Conservation (phyloP, 2,113 vertebrate species). For the Hemiprocne comata region DNA sequence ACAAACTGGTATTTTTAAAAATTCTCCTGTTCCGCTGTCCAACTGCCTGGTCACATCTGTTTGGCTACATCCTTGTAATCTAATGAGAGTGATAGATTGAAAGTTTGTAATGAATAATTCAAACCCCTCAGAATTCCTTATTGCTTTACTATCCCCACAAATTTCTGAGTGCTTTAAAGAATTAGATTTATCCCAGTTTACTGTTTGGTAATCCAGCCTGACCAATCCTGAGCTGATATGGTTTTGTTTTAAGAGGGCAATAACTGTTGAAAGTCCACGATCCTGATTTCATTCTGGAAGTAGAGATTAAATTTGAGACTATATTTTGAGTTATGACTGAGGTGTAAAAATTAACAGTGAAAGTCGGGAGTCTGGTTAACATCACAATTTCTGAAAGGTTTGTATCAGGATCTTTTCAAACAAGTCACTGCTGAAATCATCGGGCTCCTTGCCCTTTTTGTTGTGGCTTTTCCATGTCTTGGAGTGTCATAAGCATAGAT, state of each 20-base stretch:
- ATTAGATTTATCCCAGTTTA: not conserved
- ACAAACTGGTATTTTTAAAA: not conserved
- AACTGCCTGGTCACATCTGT: not conserved
- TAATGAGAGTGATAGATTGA: not conserved
- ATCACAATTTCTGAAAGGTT: not conserved
- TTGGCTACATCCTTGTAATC: not conserved
- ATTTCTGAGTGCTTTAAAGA: not conserved
- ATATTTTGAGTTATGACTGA: not conserved
- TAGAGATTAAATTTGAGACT: not conserved
- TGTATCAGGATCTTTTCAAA: not conserved
- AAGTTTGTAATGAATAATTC: not conserved
- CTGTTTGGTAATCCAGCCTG: not conserved
- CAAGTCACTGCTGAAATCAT: not conserved
- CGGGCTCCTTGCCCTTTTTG: not conserved
- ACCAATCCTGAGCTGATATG: not conserved
- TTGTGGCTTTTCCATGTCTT: not conserved
- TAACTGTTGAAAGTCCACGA: not conserved
- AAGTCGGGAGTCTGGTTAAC: not conserved
- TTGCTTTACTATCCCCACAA: not conserved
- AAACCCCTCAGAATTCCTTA: not conserved
- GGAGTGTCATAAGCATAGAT: not conserved
- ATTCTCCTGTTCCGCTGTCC: not conserved
- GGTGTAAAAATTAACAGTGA: not conserved
- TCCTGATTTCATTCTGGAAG: not conserved
- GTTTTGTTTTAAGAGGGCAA: not conserved